Evolutionary conservation across 2,113 vertebrate genomes (phyloP).

Genomic region (Barnardius zonarius): DNA sequence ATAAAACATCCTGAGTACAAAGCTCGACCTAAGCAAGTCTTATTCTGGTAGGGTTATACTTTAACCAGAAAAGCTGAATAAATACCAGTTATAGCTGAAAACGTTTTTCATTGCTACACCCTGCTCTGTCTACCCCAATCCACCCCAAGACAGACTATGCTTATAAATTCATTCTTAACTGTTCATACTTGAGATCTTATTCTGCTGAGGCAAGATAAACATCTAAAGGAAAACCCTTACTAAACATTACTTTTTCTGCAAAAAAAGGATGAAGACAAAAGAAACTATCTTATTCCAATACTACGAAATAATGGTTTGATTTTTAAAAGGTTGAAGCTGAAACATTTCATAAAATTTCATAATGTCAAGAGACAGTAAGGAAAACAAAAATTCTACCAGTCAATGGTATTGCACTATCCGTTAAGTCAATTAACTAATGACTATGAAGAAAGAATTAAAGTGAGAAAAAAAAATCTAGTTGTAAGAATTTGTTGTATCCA

Average conservation of each 20-base stretch:
- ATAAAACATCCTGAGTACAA: not conserved
- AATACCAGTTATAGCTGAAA: not conserved
- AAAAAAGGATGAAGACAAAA: not conserved
- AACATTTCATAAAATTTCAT: not conserved
- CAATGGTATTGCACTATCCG: not conserved
- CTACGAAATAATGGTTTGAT: not conserved
- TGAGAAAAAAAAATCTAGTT: not conserved
- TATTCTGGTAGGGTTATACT: not conserved
- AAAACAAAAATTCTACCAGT: not conserved
- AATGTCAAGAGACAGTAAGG: not conserved
- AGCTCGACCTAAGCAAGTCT: not conserved
- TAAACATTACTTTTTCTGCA: not conserved
- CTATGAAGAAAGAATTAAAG: not conserved
- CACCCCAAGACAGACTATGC: not conserved
- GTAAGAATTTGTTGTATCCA: not conserved
- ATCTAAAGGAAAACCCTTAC: not conserved
- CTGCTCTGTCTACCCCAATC: not conserved
- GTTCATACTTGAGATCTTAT: not conserved
- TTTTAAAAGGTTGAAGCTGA: not conserved
- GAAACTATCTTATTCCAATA: not conserved
- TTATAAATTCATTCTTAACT: not conserved
- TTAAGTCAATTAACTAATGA: not conserved
- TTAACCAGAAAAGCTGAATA: not conserved
- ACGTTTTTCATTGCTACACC: not conserved
- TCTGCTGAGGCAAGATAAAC: not conserved